Evolutionary conservation across 2,797 vertebrate genomes (phyloP), one percentile per base, ranked within the genome.

Genomic region (Erpetoichthys calabaricus): DNA sequence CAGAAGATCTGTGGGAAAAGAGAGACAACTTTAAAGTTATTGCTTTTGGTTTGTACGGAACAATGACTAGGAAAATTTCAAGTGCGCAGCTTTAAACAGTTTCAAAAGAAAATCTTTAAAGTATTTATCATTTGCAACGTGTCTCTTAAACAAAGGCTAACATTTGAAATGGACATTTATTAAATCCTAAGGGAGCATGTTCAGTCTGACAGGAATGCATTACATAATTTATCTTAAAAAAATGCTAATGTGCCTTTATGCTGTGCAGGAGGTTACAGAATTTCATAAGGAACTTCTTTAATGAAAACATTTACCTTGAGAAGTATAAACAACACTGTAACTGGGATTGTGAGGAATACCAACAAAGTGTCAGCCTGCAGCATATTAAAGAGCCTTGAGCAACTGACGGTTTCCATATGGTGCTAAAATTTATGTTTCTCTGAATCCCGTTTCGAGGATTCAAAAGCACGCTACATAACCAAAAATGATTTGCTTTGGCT

Each of bases 281-380:
- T 82, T 78, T 79, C 71, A 81, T 85, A 81, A 69, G 74, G 68
- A 83, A 86, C 84, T 84, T 63, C 64, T 76, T 76, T 77, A 81
- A 80, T 71, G 75, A 80, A 84, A 89, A 91, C 80, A 86, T 86
- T 87, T 86, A 79, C 80, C 74, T 83, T 76, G 44, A 68, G 59
- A 67, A 83, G 70, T 81, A 73, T 89, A 87, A 86, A 86, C 70
- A 69, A 74, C 74, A 76, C 79, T 77, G 77, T 85, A 83, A 74
- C 74, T 74, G 64, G 68, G 82, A 73, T 81, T 79, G 80, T 73
- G 73, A 77, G 76, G 82, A 86, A 82, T 71, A 83, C 75, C 76
- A 87, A 79, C 75, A 80, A 74, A 73, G 69, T 86, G 85, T 84
- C 80, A 82, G 65, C 62, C 70, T 41, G 66, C 67, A 75, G 78